Conservation (phyloP, 30 jellyfish, hydroid and myxozoan species). For the Clytia hemisphaerica region DNA sequence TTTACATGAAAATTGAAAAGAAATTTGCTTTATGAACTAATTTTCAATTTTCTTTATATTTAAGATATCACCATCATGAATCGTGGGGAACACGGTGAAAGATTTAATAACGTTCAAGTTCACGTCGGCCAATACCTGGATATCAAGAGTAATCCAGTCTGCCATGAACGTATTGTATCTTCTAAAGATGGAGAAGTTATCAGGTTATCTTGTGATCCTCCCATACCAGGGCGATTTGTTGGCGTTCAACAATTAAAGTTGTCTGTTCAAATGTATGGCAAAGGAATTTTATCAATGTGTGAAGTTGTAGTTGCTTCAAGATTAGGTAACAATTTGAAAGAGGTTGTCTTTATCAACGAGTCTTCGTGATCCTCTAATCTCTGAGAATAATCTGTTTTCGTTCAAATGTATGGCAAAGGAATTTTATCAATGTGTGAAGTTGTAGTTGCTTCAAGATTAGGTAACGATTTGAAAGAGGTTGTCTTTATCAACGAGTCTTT, state of each 20-base stretch:
- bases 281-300: conserved; percentile 81
- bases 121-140: conserved; percentile 71
- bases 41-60: no score
- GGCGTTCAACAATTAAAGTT: no score
- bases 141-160: conserved; percentile 73
- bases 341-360: no score
- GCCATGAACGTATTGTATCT: conserved; percentile 83
- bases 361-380: no score
- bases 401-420: conserved; percentile 95
- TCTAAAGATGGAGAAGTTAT: conserved; percentile 93
- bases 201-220: conserved; percentile 92
- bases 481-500: no score
- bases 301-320: conserved; percentile 93
- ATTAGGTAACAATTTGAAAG: conserved; percentile 59
- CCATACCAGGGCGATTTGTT: conserved; percentile 95
- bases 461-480: conserved; percentile 42
- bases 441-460: conserved; percentile 82
- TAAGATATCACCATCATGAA: conserved; percentile 84
- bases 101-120: conserved; percentile 75
- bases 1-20: no score
- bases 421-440: conserved; percentile 86
- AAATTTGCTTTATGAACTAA: no score
- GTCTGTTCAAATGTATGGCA: conserved; percentile 95
- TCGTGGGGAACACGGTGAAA: conserved; percentile 94
- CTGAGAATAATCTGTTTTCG: no score